Conservation (phyloP, 1,140 invertebrate species). For the Drosophila insularis region DNA sequence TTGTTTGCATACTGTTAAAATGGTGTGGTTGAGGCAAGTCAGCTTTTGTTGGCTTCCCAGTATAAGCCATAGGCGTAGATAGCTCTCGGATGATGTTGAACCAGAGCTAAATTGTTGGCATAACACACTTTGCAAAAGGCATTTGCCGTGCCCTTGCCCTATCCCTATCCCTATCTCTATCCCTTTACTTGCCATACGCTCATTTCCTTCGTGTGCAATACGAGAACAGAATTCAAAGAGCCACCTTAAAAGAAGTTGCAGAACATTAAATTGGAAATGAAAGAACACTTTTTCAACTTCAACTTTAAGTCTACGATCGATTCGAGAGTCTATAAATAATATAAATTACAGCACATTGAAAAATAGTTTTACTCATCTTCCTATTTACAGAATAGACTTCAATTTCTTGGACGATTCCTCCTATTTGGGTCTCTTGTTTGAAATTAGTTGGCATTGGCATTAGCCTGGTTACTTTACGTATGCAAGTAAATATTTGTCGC, state of each 20-base stretch:
- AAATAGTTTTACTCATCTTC: too few species aligned
- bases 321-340: too few species aligned
- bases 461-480: background rate
- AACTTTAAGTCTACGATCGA: too few species aligned
- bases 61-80: background rate
- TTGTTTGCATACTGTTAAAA: conserved; percentile 5
- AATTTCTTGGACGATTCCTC: background rate
- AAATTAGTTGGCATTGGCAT: conserved; percentile 4
- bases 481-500: conserved; percentile 39
- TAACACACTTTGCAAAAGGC: background rate
- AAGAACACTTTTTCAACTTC: background rate
- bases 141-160: too few species aligned
- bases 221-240: too few species aligned
- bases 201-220: too few species aligned
- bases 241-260: background rate
- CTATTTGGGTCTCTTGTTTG: background rate
- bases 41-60: conserved; percentile 38
- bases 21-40: background rate
- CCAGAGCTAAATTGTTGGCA: background rate
- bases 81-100: too few species aligned
- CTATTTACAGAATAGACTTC: too few species aligned
- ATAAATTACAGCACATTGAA: too few species aligned
- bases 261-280: background rate
- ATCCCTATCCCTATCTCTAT: too few species aligned
- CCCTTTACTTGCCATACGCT: too few species aligned